Percentiles rank a stretch among this genome's conserved stretches.
Conservation (phyloP, 53 echinoderm and acorn worm genomes). For the Echinarachnius parma region DNA sequence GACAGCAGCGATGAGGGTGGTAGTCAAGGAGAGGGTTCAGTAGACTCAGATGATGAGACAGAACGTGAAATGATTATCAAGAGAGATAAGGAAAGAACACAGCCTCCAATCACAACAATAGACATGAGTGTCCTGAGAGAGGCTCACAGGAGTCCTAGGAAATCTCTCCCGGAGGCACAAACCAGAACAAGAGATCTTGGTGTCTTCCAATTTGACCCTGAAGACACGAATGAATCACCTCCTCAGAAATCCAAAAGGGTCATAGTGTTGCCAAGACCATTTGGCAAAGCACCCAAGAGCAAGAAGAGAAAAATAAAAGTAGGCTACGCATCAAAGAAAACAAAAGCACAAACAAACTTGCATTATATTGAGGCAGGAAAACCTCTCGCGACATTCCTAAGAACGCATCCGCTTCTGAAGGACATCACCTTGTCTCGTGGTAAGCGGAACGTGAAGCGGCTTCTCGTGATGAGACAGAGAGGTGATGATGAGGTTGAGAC, state of each 20-base stretch:
- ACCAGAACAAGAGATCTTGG: constrained; percentile 12
- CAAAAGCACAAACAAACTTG: constrained; percentile 9
- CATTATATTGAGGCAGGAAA: constrained; percentile 48
- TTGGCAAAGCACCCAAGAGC: constrained; percentile 49
- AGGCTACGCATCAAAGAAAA: constrained; percentile 2
- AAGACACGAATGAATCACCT: constrained; percentile 8
- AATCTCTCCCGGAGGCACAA: not conserved
- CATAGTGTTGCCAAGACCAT: constrained; percentile 54
- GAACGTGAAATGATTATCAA: not conserved
- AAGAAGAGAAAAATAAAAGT: constrained; percentile 2
- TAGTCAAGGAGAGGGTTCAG: not conserved
- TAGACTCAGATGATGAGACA: not conserved
- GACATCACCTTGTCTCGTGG: constrained; percentile 58
- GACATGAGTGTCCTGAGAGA: constrained; percentile 28
- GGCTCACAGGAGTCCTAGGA: not conserved
- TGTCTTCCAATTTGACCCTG: constrained; percentile 74
- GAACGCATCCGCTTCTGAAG: constrained; percentile 33
- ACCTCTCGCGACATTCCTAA: constrained; percentile 45
- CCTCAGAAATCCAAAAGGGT: constrained; percentile 37
- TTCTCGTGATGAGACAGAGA: constrained; percentile 58
- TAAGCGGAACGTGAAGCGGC: constrained; percentile 65
- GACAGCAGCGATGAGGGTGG: constrained; percentile 20
- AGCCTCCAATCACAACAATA: constrained; percentile 26
- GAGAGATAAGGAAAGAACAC: not conserved
- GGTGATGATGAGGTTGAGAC: constrained; percentile 42